Percentiles rank a stretch among this genome's conserved stretches.
phyloP scores from a whole-genome alignment of 2,113 vertebrate species.

The Misgurnus anguillicaudatus region DNA sequence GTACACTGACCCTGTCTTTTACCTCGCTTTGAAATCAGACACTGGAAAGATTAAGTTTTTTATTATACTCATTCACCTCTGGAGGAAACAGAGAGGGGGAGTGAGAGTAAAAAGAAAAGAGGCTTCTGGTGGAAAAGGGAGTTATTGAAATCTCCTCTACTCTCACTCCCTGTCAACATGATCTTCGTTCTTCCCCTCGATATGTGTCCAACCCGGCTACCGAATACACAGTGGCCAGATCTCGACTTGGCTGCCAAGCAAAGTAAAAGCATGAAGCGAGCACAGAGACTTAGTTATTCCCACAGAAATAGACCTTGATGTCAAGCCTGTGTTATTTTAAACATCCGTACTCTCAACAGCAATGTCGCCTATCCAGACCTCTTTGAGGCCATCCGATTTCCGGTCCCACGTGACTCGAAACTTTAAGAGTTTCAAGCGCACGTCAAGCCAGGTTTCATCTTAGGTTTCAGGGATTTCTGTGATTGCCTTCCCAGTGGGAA shows the following conservation, averaged over 20 bases:
- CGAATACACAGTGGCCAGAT: constrained; percentile 48
- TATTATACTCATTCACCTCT: constrained; percentile 55
- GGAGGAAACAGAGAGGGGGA: constrained; percentile 42
- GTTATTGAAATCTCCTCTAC: constrained; percentile 45
- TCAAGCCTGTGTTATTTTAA: constrained; percentile 34
- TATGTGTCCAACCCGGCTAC: constrained; percentile 49
- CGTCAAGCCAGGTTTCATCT: constrained; percentile 10
- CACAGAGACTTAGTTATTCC: constrained; percentile 34
- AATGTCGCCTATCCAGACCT: constrained; percentile 14
- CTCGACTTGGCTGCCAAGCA: constrained; percentile 47
- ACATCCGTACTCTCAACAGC: constrained; percentile 17
- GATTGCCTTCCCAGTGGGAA: neutral
- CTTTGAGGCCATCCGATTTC: constrained; percentile 27
- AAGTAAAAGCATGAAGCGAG: constrained; percentile 43
- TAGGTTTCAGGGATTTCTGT: constrained; percentile 13
- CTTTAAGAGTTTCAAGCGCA: constrained; percentile 9
- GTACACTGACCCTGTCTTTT: constrained; percentile 46
- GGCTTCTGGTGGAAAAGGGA: constrained; percentile 47
- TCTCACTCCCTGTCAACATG: constrained; percentile 39
- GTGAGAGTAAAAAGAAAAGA: constrained; percentile 42
- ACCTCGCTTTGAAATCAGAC: constrained; percentile 61
- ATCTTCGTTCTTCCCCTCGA: constrained; percentile 49
- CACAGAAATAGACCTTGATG: constrained; percentile 32
- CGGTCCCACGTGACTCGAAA: neutral
- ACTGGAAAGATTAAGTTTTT: constrained; percentile 55